Evolutionary conservation across 2,113 vertebrate genomes (phyloP).

Genomic region (Trichomycterus rosablanca): DNA sequence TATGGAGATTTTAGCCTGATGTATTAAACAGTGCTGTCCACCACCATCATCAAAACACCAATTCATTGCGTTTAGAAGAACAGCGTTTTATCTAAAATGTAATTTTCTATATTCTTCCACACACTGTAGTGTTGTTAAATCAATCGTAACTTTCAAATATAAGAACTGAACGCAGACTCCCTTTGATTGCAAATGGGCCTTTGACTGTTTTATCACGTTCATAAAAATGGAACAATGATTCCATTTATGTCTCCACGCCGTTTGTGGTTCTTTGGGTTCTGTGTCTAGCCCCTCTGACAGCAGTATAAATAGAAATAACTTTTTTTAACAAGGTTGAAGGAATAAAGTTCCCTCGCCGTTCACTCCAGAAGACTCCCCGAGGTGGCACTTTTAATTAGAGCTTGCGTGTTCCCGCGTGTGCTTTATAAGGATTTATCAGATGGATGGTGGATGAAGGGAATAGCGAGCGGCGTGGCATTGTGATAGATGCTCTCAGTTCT

Average conservation of each 20-base stretch:
- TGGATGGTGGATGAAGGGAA: slow-evolving; percentile 58
- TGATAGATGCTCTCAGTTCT: slow-evolving; percentile 60
- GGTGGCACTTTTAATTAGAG: slow-evolving; percentile 38
- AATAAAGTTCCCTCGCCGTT: slow-evolving; percentile 24
- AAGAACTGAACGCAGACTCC: background rate
- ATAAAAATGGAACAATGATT: slow-evolving; percentile 3
- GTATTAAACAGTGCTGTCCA: no score
- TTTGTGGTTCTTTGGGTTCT: background rate
- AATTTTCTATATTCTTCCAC: no score
- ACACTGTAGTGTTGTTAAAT: no score
- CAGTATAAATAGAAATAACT: slow-evolving; percentile 14
- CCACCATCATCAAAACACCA: no score
- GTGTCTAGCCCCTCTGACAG: background rate
- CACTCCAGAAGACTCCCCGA: slow-evolving; percentile 14
- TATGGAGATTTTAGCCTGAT: no score
- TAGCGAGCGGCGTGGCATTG: slow-evolving; percentile 54
- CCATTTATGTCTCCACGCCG: background rate
- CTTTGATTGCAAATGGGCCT: background rate
- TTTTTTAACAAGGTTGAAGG: slow-evolving; percentile 26
- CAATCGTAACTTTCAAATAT: no score
- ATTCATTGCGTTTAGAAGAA: no score
- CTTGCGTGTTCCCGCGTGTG: slow-evolving; percentile 37
- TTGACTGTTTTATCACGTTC: slow-evolving; percentile 3
- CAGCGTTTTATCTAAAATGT: no score
- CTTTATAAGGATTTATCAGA: slow-evolving; percentile 51